phyloP scores from a whole-genome alignment of 2,888 invertebrate genomes.

The Phyto melanocephala region DNA sequence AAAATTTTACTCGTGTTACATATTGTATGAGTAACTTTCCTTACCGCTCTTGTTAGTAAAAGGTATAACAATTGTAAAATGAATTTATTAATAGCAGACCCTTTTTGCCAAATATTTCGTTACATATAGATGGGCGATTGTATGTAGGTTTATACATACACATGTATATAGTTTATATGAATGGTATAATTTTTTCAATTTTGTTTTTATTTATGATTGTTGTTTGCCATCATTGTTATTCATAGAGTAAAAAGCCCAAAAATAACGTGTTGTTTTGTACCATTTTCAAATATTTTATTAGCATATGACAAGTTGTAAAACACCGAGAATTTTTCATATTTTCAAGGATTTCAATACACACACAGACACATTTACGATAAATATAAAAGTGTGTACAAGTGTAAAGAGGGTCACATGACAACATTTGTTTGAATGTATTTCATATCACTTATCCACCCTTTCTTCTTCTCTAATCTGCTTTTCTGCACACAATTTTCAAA shows the following conservation, averaged over 20 bases:
- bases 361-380: not conserved
- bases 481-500: not conserved
- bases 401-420: slow-evolving; percentile 37
- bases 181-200: not conserved
- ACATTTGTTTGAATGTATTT: slow-evolving; percentile 18
- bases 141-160: too few relatives aligned
- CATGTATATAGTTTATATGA: too few relatives aligned
- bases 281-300: slow-evolving; percentile 48
- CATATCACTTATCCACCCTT: not conserved
- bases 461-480: too few relatives aligned
- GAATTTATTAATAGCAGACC: too few relatives aligned
- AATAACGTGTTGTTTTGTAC: slow-evolving; percentile 19
- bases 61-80: too few relatives aligned
- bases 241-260: slow-evolving; percentile 31
- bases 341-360: not conserved
- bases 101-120: too few relatives aligned
- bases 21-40: too few relatives aligned
- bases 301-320: slow-evolving; percentile 52
- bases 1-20: too few relatives aligned
- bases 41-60: too few relatives aligned
- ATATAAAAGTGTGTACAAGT: not conserved
- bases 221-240: slow-evolving; percentile 36
- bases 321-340: slow-evolving; percentile 3
- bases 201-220: not conserved
- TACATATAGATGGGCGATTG: too few relatives aligned